Evolutionary conservation across 2,113 vertebrate species (phyloP), one percentile per base, ranked within the genome.

Genomic region (Recurvirostra avosetta): DNA sequence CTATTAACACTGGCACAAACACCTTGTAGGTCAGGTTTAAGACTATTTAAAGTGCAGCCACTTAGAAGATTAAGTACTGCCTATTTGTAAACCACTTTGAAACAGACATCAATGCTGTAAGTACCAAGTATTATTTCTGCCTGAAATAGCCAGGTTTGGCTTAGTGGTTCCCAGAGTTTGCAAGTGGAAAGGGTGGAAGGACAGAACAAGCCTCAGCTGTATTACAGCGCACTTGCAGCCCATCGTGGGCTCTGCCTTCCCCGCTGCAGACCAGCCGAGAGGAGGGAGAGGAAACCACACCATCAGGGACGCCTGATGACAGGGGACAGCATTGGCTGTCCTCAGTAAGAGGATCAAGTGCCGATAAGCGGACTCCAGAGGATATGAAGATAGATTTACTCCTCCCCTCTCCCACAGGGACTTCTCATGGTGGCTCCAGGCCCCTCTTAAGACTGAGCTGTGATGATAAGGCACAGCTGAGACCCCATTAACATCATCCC

Each of bases 321-420:
- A 89, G 76, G 41, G 41, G 43, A 88, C 85, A 85, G 38, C 76
- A 68, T 68, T 65, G 53, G 49, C 80, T 85, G 65, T 81, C 62
- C 73, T 91, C 80, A 89, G 36, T 61, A 85, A 94, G 84, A 96
- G 92, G 71, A 95, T 91, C 66, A 88, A 82, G 81, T 50, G 62
- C 66, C 3, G 40, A 91, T 90, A 96, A 91, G 49, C 74, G 91
- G 87, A 72, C 81, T 88, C 81, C 67, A 67, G 87, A 77, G 66
- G 67, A 76, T 55, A 93, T 20, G 52, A 96, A 85, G 80, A 89
- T 18, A 66, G 82, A 88, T 92, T 62, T 84, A 93, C 62, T 82
- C 84, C 56, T 85, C 87, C 59, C 21, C 3, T 88, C 53, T 90
- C 92, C 94, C 90, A 41, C 49, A 43, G 86, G 84, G 91, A 80